Conservation (phyloP, 2,888 invertebrate genomes). For the Mechanitis mazaeus region DNA sequence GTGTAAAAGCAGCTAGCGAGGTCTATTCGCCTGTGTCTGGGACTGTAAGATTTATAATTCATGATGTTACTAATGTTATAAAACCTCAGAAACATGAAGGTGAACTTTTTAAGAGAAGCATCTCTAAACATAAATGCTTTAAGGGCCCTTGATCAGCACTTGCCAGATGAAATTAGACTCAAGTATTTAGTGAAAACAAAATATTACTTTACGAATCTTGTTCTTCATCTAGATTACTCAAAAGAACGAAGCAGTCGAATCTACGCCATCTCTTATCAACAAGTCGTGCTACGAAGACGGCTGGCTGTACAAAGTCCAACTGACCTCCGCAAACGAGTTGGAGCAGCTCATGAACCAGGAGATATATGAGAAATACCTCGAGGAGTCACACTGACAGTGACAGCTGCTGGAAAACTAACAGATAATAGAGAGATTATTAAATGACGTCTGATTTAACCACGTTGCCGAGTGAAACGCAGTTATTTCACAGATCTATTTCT, state of each 20-base stretch:
- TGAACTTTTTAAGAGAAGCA: no score
- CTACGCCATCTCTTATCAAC: slow-evolving; percentile 87
- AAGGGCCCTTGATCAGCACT: no score
- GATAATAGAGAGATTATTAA: background rate
- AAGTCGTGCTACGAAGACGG: slow-evolving; percentile 88
- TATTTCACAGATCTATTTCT: no score
- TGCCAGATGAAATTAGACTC: no score
- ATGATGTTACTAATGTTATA: no score
- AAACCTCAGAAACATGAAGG: no score
- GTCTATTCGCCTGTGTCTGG: slow-evolving; percentile 91
- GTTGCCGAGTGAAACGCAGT: no score
- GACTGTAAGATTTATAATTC: slow-evolving; percentile 48
- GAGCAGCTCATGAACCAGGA: slow-evolving; percentile 83
- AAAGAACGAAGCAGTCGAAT: slow-evolving; percentile 83
- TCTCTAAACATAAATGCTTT: no score
- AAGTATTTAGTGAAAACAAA: no score
- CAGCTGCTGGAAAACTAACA: no score
- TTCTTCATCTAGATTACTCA: slow-evolving; percentile 75
- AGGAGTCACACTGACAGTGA: slow-evolving; percentile 45
- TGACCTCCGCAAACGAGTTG: slow-evolving; percentile 80
- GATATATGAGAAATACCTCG: slow-evolving; percentile 80
- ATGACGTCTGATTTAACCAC: background rate
- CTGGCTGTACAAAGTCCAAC: slow-evolving; percentile 89
- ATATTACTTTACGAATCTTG: background rate
- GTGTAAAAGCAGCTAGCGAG: slow-evolving; percentile 94